Evolutionary conservation across 2,888 invertebrate genomes (phyloP), one percentile per base, ranked within the genome.

Genomic region (Melanchra persicariae): DNA sequence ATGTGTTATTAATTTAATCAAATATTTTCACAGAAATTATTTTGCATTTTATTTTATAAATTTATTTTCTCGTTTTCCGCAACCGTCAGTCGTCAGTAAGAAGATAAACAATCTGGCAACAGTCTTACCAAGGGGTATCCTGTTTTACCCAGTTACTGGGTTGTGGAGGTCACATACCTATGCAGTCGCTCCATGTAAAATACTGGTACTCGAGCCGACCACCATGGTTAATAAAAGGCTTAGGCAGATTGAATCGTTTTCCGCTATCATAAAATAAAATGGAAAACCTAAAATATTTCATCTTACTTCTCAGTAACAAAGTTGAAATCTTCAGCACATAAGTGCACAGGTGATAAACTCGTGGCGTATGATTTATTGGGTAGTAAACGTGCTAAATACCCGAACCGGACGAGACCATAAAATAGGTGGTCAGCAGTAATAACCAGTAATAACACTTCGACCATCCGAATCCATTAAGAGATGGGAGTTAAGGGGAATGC

Each of bases 391-490:
- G 63, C 55, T 73, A 67, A 74, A 69, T 64, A 70, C 51, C 58
- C 24, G 24, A 59, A 58, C 40, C 30, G 58, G 60, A 75, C n/a
- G 59, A 30, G n/a, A 47, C 26, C 71, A 40, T 82, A 64, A 81
- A 83, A 67, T 60, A 71, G 51, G 45, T 59, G 47, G 63, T 34
- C n/a, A 45, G 59, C 43, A 51, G 70, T 78, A 70, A 64, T 60
- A 70, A 64, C 63, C 43, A 64, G 58, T 73, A 66, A 75, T 63
- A 73, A 70, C 37, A 34, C 45, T 55, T 54, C 30, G 59, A 54
- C 52, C 70, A 66, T 54, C 47, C 34, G 55, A 70, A 70, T 57
- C 66, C 69, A 82, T 74, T 78, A 82, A 59, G 59, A 71, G 51
- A 55, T 43, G 37, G 19, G 12, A 22, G 7, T 76, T 73, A 76